These are phyloP conservation scores for Sebastes diaconus DNA, from an alignment of 2,797 vertebrate genomes.

Conservation along the genomic window DNA sequence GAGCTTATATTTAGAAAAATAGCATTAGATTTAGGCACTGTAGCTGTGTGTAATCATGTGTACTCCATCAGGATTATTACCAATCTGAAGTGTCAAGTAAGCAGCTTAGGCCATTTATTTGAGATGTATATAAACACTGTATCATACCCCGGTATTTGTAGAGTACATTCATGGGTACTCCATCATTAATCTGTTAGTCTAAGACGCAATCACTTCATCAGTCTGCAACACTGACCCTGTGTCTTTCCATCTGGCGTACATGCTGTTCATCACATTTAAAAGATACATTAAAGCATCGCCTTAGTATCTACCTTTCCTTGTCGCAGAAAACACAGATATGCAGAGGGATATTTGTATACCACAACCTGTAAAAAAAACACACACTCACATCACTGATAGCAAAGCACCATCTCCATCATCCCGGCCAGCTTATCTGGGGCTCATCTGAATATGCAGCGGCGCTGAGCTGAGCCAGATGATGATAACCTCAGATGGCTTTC, in stretches of 20 bases:
- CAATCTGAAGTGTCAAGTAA: conserved; percentile 6
- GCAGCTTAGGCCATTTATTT: conserved; percentile 2
- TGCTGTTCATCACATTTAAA: conserved; percentile 9
- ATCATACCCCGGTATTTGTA: neutral
- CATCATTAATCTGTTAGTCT: conserved; percentile 27
- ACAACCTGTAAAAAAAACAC: neutral
- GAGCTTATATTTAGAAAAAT: neutral
- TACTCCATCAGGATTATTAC: neutral
- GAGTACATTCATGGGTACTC: neutral
- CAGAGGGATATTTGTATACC: conserved; percentile 23
- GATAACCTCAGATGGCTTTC: conserved; percentile 74
- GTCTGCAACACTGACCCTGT: conserved; percentile 9
- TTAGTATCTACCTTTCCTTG: conserved; percentile 8
- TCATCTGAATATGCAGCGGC: conserved; percentile 68
- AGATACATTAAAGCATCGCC: conserved; percentile 23
- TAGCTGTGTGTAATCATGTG: neutral
- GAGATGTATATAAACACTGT: neutral
- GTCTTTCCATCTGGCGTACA: neutral
- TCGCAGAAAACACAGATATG: conserved; percentile 30
- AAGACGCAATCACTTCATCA: conserved; percentile 25
- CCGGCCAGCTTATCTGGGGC: conserved; percentile 47
- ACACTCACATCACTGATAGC: conserved; percentile 51
- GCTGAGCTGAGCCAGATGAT: conserved; percentile 57
- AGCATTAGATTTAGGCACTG: neutral
- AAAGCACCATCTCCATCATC: conserved; percentile 55